These are phyloP conservation scores for Pogonocherus hispidulus DNA, from an alignment of 2,888 invertebrate species.

Conservation along the genomic window DNA sequence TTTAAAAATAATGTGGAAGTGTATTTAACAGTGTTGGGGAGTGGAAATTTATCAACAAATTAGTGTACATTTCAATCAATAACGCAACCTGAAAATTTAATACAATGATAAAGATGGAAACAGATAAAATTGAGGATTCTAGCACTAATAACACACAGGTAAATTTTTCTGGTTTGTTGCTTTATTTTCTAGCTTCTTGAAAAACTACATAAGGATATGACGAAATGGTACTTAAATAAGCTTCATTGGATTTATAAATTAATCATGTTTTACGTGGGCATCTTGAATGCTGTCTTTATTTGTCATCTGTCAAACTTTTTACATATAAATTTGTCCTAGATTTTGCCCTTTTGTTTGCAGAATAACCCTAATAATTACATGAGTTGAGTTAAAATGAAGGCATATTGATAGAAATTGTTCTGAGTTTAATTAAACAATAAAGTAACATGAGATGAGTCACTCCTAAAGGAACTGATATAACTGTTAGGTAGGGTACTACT, in stretches of 20 bases:
- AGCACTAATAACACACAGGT: slow-evolving; percentile 78
- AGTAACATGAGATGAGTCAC: neutral
- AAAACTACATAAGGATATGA: neutral
- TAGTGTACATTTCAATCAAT: slow-evolving; percentile 48
- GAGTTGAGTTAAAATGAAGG: too few species aligned
- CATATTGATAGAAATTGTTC: too few species aligned
- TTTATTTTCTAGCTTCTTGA: neutral
- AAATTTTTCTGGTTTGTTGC: slow-evolving; percentile 50
- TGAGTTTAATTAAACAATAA: too few species aligned
- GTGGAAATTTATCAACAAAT: slow-evolving; percentile 33
- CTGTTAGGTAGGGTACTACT: neutral
- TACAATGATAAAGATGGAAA: slow-evolving; percentile 88
- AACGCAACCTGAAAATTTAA: slow-evolving; percentile 44
- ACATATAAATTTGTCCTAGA: slow-evolving; percentile 42
- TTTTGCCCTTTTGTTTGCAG: slow-evolving; percentile 28
- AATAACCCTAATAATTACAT: neutral
- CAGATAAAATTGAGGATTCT: slow-evolving; percentile 89
- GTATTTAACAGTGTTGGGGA: slow-evolving; percentile 33
- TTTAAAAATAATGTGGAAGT: slow-evolving; percentile 44
- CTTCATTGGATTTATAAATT: slow-evolving; percentile 25
- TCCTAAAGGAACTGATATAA: neutral
- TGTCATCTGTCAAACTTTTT: slow-evolving; percentile 52
- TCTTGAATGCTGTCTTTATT: slow-evolving; percentile 39
- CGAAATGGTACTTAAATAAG: slow-evolving; percentile 12
- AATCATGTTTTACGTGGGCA: slow-evolving; percentile 43